These are phyloP conservation scores for Sylvilagus bachmani DNA, from an alignment of 2,113 vertebrate species.

Conservation along the genomic window DNA sequence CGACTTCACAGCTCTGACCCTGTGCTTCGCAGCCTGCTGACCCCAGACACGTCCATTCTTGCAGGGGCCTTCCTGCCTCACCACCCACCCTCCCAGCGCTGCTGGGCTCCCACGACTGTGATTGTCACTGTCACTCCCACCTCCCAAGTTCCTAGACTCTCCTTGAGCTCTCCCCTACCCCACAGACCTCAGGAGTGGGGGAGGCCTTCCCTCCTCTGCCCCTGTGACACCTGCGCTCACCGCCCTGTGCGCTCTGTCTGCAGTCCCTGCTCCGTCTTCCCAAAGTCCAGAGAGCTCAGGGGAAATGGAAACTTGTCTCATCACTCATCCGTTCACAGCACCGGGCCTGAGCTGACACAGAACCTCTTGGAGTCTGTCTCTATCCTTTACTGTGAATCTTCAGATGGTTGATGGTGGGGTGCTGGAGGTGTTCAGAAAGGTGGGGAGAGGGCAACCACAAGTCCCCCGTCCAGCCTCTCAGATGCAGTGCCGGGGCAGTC, in stretches of 20 bases:
- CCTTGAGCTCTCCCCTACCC: neutral
- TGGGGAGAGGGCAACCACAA: neutral
- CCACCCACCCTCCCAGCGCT: accelerated
- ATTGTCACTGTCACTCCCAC: neutral
- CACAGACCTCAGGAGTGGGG: neutral
- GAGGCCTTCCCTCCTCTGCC: neutral
- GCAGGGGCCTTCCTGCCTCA: neutral
- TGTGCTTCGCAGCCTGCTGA: neutral
- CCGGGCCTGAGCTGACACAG: neutral
- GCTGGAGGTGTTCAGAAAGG: neutral
- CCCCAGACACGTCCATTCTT: neutral
- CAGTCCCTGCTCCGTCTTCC: neutral
- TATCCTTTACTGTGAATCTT: neutral
- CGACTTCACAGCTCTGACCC: neutral
- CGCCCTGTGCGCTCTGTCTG: no score
- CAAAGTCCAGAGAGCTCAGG: neutral
- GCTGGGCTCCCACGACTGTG: neutral
- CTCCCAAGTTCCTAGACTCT: neutral
- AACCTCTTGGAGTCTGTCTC: neutral
- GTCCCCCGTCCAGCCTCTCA: neutral
- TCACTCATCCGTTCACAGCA: neutral
- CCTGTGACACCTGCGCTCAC: neutral
- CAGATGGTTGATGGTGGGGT: neutral
- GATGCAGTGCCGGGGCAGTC: neutral
- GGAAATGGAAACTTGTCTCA: neutral